These are phyloP conservation scores for Arion vulgaris DNA, from an alignment of 1,140 invertebrate genomes.

Conservation along the genomic window DNA sequence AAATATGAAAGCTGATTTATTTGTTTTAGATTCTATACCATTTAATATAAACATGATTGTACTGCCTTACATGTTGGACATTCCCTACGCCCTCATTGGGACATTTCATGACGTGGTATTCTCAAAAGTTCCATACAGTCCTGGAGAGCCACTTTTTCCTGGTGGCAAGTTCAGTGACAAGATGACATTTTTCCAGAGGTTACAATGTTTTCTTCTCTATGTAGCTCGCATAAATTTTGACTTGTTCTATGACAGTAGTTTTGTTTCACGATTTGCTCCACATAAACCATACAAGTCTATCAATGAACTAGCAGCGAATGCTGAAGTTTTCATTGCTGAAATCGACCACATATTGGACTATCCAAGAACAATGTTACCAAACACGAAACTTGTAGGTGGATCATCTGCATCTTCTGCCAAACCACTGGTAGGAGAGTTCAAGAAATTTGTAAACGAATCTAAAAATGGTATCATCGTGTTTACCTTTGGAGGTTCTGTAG, in stretches of 20 bases:
- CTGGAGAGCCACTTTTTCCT: background rate
- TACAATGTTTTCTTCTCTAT: background rate
- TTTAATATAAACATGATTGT: conserved; percentile 24
- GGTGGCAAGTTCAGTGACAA: background rate
- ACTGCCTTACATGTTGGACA: conserved; percentile 38
- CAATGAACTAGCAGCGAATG: conserved; percentile 4
- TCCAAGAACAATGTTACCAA: conserved; percentile 44
- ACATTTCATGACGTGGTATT: background rate
- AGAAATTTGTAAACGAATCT: conserved; percentile 35
- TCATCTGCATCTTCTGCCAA: conserved; percentile 37
- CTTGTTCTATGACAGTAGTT: background rate
- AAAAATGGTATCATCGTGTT: conserved; percentile 47
- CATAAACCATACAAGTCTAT: conserved; percentile 27
- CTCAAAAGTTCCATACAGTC: conserved; percentile 26
- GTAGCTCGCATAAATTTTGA: background rate
- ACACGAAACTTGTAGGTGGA: conserved; percentile 54
- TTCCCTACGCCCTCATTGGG: conserved; percentile 39
- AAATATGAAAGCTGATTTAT: conserved; percentile 21
- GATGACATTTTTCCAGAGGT: conserved; percentile 32
- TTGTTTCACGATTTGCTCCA: conserved; percentile 22
- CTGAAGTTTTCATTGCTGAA: conserved; percentile 46
- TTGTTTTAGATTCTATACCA: conserved; percentile 38
- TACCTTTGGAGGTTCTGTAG: conserved; percentile 44
- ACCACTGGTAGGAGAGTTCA: conserved; percentile 28
- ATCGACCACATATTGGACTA: conserved; percentile 52